phyloP scores from a whole-genome alignment of 2,888 invertebrate genomes.

The Labia minor region DNA sequence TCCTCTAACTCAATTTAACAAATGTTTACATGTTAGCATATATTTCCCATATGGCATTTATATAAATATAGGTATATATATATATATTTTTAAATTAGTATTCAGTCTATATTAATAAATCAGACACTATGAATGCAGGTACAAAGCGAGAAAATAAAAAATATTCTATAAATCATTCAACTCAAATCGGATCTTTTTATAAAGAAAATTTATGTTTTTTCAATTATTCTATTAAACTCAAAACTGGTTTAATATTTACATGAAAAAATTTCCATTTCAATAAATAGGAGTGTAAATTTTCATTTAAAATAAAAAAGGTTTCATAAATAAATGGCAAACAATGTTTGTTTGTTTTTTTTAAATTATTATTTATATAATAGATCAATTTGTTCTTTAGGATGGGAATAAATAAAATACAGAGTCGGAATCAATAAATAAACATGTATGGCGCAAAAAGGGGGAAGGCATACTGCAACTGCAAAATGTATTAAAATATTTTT shows the following conservation, averaged over 20 bases:
- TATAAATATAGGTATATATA: too few species aligned
- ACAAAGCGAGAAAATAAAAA: constrained; percentile 13
- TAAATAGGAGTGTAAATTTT: not conserved
- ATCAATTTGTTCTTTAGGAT: not conserved
- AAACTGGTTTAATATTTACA: not conserved
- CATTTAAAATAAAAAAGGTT: not conserved
- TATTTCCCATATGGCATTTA: constrained; percentile 13
- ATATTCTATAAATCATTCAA: not conserved
- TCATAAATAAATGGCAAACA: not conserved
- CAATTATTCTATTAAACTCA: not conserved
- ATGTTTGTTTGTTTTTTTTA: too few species aligned
- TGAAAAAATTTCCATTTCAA: not conserved
- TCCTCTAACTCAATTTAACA: constrained; percentile 13
- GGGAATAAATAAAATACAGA: too few species aligned
- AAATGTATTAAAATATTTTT: too few species aligned
- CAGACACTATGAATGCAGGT: constrained; percentile 3
- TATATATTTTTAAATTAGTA: not conserved
- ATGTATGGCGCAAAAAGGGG: too few species aligned
- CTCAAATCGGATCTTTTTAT: not conserved
- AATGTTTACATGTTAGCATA: constrained; percentile 13
- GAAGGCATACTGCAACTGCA: too few species aligned
- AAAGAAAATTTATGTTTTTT: not conserved
- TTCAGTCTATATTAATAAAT: not conserved
- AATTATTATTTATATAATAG: not conserved
- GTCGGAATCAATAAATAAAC: too few species aligned